A percentile compares a stretch with the other conserved stretches of the same genome.
Conservation (phyloP, 2,113 vertebrate genomes). For the Piaya cayana region DNA sequence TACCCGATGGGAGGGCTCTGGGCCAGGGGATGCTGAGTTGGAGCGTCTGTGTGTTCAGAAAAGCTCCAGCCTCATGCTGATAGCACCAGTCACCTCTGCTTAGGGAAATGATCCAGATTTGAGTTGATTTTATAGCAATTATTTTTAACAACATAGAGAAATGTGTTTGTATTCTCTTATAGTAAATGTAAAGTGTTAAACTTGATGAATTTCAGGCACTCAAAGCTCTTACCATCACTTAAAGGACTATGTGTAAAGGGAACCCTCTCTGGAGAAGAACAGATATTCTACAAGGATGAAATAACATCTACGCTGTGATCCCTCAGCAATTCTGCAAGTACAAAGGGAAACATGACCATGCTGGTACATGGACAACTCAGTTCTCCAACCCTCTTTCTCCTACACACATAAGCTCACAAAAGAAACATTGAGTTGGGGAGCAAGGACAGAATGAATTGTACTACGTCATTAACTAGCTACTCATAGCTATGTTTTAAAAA, state of each 20-base stretch:
- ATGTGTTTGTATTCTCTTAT: neutral
- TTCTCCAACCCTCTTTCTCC: neutral
- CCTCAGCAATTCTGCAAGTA: neutral
- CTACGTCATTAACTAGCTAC: neutral
- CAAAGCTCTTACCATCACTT: neutral
- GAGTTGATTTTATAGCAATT: neutral
- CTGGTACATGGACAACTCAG: neutral
- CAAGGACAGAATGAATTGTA: neutral
- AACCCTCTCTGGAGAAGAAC: neutral
- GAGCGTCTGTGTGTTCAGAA: neutral
- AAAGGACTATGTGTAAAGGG: neutral
- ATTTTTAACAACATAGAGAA: neutral
- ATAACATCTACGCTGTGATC: neutral
- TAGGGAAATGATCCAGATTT: neutral
- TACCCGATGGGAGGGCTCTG: neutral
- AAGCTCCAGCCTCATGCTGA: neutral
- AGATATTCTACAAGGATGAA: neutral
- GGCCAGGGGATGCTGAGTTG: neutral
- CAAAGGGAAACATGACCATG: neutral
- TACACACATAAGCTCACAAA: neutral
- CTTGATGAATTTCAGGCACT: neutral
- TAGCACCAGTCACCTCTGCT: neutral
- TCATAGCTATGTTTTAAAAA: neutral
- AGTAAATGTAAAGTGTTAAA: neutral
- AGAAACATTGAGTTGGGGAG: neutral